A percentile compares a stretch with the other conserved stretches of the same genome.
These are phyloP conservation scores for Oreochromis niloticus DNA, from an alignment of 2,113 vertebrate species.

Conservation along the genomic window DNA sequence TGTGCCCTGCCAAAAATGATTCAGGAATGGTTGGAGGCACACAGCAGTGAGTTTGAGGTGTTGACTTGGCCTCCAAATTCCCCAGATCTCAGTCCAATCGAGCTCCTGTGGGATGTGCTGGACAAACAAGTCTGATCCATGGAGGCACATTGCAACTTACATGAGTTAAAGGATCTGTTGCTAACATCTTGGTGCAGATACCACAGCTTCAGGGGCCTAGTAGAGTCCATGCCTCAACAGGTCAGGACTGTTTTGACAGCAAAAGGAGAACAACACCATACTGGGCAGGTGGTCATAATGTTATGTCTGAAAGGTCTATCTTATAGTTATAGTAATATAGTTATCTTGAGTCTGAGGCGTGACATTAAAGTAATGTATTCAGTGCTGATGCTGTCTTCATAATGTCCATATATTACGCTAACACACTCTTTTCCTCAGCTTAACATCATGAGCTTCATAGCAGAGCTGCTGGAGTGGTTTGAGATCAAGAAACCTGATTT, in stretches of 20 bases:
- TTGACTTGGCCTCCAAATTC: background rate
- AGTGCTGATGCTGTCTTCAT: background rate
- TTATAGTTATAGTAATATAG: background rate
- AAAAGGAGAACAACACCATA: background rate
- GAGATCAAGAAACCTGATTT: slow-evolving; percentile 85
- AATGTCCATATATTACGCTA: background rate
- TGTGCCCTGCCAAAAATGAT: background rate
- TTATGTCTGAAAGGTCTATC: background rate
- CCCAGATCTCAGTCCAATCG: background rate
- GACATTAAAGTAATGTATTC: background rate
- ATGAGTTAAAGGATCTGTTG: background rate
- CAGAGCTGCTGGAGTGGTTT: slow-evolving; percentile 82
- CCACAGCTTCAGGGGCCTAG: background rate
- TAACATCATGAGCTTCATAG: slow-evolving; percentile 83
- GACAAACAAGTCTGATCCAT: background rate
- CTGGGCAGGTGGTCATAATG: background rate
- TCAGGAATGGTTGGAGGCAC: background rate
- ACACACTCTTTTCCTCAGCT: slow-evolving; percentile 58
- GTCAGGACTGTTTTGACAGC: background rate
- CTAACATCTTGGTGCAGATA: background rate
- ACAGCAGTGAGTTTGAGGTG: background rate
- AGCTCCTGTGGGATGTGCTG: background rate
- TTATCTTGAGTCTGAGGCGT: background rate
- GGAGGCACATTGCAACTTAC: background rate
- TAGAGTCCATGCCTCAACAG: background rate